Evolutionary conservation across 2,113 vertebrate genomes (phyloP).

Genomic region (Sander vitreus): DNA sequence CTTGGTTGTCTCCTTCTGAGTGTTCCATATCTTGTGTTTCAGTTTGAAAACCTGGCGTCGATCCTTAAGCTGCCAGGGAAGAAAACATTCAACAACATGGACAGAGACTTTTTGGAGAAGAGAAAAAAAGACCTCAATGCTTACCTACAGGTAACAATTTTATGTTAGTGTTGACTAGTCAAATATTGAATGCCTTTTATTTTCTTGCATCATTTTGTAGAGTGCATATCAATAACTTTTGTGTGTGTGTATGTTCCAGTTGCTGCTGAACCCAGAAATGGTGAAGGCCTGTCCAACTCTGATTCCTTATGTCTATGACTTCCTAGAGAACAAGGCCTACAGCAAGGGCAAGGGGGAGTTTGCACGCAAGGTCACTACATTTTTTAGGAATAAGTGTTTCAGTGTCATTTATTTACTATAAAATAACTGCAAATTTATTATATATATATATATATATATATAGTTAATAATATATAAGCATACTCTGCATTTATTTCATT

Average conservation of each 20-base stretch:
- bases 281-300: constrained; percentile 93
- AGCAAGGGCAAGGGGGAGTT: constrained; percentile 99
- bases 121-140: constrained; percentile 98
- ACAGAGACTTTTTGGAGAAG: constrained; percentile 97
- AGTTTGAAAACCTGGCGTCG: constrained; percentile 95
- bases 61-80: constrained; percentile 97
- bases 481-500: background rate
- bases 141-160: constrained; percentile 89
- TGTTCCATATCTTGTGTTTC: constrained; percentile 42
- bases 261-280: constrained; percentile 95
- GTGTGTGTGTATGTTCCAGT: constrained; percentile 76
- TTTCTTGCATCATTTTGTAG: background rate
- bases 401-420: background rate
- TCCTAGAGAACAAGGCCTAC: constrained; percentile 98
- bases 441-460: background rate
- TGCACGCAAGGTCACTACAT: constrained; percentile 92
- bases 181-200: background rate
- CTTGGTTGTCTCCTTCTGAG: background rate
- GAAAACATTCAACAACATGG: constrained; percentile 99
- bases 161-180: background rate
- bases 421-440: background rate
- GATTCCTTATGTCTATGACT: constrained; percentile 91
- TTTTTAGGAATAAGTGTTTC: background rate
- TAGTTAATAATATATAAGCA: background rate
- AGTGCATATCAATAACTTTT: background rate